A percentile compares a stretch with the other conserved stretches of the same genome.
Evolutionary conservation across 1,140 invertebrate species (phyloP).

Genomic region (Cyclina sinensis): DNA sequence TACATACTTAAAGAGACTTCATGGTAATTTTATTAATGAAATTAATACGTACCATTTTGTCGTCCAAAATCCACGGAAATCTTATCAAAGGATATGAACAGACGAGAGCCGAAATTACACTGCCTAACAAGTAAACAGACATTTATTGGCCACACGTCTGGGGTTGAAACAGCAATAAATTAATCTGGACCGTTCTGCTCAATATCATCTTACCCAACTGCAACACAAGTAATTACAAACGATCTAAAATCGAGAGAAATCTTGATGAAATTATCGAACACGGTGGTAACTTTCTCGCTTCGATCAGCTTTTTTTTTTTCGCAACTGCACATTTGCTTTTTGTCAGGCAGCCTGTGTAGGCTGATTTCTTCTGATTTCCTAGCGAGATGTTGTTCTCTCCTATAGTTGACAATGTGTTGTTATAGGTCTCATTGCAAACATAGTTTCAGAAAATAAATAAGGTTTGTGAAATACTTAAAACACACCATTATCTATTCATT

Average conservation of each 20-base stretch:
- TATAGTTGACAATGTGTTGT: too few relatives aligned
- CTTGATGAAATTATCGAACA: constrained; percentile 19
- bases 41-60: not conserved
- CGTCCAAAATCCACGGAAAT: not conserved
- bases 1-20: too few relatives aligned
- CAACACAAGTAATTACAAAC: constrained; percentile 17
- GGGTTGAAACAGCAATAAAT: constrained; percentile 30
- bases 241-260: not conserved
- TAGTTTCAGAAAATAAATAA: too few relatives aligned
- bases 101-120: not conserved
- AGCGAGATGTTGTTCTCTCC: too few relatives aligned
- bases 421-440: too few relatives aligned
- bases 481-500: too few relatives aligned
- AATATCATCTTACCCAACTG: constrained; percentile 42
- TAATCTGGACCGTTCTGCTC: constrained; percentile 13
- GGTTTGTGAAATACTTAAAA: too few relatives aligned
- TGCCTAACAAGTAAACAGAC: not conserved
- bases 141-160: not conserved
- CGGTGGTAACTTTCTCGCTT: not conserved
- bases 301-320: too few relatives aligned
- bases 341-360: too few relatives aligned
- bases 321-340: too few relatives aligned
- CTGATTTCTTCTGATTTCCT: too few relatives aligned
- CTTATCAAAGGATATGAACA: not conserved
- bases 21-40: too few relatives aligned